Evolutionary conservation across 2,797 vertebrate species (phyloP).

Genomic region (Meriones psammophilus): DNA sequence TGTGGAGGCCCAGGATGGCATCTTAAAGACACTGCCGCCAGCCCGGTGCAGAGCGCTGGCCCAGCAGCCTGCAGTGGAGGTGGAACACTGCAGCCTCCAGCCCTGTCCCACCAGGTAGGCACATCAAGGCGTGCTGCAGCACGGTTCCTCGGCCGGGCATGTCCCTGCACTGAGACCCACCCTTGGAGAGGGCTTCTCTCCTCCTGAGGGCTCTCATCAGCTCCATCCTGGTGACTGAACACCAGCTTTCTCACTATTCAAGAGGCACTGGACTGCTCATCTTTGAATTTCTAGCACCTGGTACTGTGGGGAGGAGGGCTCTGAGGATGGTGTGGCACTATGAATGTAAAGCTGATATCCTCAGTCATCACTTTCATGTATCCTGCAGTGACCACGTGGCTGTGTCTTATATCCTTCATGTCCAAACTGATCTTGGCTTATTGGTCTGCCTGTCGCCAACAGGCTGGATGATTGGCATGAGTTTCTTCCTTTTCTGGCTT

Average conservation of each 20-base stretch:
- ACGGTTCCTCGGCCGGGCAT: neutral
- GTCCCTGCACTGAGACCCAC: neutral
- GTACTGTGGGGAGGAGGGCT: neutral
- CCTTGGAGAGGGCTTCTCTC: neutral
- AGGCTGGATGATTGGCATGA: neutral
- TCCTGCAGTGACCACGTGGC: neutral
- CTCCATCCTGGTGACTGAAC: too few species aligned
- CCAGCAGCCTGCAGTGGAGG: constrained; percentile 45
- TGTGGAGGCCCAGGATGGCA: constrained; percentile 80
- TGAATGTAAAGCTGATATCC: fast-evolving
- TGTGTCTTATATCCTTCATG: neutral
- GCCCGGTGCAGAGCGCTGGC: constrained; percentile 76
- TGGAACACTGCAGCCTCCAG: constrained; percentile 87
- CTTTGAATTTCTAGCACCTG: too few species aligned
- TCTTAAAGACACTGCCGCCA: constrained; percentile 77
- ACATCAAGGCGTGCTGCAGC: neutral
- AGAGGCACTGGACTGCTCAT: neutral
- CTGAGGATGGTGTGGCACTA: neutral
- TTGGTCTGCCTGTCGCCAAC: neutral
- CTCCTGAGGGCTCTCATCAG: neutral
- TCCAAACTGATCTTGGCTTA: neutral
- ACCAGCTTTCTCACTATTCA: fast-evolving
- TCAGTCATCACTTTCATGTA: fast-evolving
- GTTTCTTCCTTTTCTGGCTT: neutral
- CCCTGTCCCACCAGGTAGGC: constrained; percentile 88